These are phyloP conservation scores for Kryphioiulus occultus DNA, from an alignment of 2,888 invertebrate species.

Conservation along the genomic window DNA sequence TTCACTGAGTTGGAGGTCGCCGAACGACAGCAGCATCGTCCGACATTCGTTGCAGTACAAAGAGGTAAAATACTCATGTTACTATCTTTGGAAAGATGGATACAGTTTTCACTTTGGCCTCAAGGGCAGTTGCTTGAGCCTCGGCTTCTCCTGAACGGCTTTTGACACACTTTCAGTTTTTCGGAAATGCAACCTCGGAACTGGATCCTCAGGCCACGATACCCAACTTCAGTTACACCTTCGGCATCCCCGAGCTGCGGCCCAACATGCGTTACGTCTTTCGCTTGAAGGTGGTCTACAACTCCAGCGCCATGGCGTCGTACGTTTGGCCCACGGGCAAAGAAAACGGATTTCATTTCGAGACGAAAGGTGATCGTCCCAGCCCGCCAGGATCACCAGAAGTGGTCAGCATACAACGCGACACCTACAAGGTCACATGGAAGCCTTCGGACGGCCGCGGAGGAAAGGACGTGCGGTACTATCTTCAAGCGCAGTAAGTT, in stretches of 20 bases:
- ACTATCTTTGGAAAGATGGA: too few relatives aligned
- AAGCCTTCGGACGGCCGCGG: constrained; percentile 79
- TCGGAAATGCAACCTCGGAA: constrained; percentile 13
- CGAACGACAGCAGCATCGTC: constrained; percentile 64
- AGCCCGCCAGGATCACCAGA: constrained; percentile 78
- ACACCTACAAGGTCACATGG: constrained; percentile 83
- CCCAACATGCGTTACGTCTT: constrained; percentile 83
- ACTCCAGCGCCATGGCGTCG: constrained; percentile 63
- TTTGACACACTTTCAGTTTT: neutral
- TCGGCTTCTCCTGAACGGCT: neutral
- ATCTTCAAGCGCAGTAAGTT: constrained; percentile 74
- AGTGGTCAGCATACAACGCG: constrained; percentile 76
- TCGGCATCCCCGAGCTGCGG: constrained; percentile 65
- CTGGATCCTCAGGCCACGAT: neutral
- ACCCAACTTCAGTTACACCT: constrained; percentile 52
- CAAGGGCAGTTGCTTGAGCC: too few relatives aligned
- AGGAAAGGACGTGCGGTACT: constrained; percentile 75
- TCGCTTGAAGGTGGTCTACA: constrained; percentile 72
- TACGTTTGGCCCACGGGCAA: constrained; percentile 73
- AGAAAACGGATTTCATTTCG: constrained; percentile 75
- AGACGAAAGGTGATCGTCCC: constrained; percentile 78
- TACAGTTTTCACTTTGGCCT: too few relatives aligned
- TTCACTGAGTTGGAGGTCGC: constrained; percentile 74
- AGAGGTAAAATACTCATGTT: neutral
- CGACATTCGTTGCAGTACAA: constrained; percentile 20